phyloP scores from a whole-genome alignment of 2,797 vertebrate genomes.

The Psittacula derbiana region DNA sequence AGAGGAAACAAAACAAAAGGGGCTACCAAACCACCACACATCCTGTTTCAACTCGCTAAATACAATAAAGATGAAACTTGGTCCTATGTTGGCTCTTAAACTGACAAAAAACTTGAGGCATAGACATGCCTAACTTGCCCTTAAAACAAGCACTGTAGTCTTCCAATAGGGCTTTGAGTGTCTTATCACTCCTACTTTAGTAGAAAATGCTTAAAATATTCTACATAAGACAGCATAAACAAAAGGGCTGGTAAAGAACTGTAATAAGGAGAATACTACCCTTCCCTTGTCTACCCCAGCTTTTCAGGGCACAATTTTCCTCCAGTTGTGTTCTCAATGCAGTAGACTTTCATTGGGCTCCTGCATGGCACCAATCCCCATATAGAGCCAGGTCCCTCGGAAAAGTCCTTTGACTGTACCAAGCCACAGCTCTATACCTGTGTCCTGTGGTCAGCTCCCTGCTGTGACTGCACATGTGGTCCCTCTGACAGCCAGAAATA shows the following conservation, averaged over 20 bases:
- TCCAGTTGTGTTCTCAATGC: background rate
- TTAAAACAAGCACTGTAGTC: background rate
- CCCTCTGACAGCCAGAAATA: background rate
- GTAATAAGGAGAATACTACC: background rate
- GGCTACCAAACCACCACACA: background rate
- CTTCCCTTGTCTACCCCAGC: background rate
- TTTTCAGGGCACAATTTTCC: background rate
- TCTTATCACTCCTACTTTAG: background rate
- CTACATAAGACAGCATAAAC: background rate
- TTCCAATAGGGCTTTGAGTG: background rate
- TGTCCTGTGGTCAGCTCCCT: background rate
- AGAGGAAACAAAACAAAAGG: background rate
- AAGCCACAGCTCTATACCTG: background rate
- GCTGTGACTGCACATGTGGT: fast-evolving
- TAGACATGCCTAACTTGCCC: background rate
- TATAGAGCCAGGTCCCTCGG: fast-evolving
- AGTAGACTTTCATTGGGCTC: background rate
- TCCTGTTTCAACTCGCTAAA: background rate
- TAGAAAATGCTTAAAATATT: background rate
- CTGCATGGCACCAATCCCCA: background rate
- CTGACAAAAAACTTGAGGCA: background rate
- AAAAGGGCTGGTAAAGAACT: background rate
- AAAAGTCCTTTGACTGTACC: background rate
- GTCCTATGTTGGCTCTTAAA: background rate
- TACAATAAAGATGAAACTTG: background rate